phyloP scores from a whole-genome alignment of 2,888 invertebrate genomes.

The Hololepta plana region DNA sequence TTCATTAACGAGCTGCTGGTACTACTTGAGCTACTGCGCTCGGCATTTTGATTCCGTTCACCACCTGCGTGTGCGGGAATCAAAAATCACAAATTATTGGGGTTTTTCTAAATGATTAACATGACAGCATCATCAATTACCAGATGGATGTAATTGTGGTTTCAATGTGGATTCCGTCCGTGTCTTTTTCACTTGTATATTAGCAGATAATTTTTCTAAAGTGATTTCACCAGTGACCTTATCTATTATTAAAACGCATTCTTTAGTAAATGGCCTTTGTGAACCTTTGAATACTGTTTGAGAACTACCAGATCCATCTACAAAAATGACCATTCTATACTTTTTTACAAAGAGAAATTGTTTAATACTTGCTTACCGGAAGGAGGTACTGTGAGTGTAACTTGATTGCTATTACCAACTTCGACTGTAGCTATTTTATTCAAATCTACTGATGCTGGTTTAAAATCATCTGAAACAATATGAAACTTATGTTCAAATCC shows the following conservation, averaged over 20 bases:
- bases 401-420: conserved; percentile 76
- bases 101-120: background rate
- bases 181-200: conserved; percentile 86
- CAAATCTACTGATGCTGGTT: conserved; percentile 93
- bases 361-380: conserved; percentile 35
- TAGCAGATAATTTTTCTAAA: conserved; percentile 77
- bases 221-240: conserved; percentile 84
- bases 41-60: too few species aligned
- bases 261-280: conserved; percentile 78
- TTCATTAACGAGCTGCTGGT: too few species aligned
- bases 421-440: conserved; percentile 82
- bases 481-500: conserved; percentile 4
- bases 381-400: conserved; percentile 87
- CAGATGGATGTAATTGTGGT: conserved; percentile 18
- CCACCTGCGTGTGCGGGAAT: too few species aligned
- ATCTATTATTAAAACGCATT: conserved; percentile 90
- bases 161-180: conserved; percentile 36
- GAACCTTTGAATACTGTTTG: conserved; percentile 92
- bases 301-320: conserved; percentile 77
- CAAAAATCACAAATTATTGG: too few species aligned
- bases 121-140: conserved; percentile 13
- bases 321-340: conserved; percentile 10
- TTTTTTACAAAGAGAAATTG: background rate
- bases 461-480: conserved; percentile 77
- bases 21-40: too few species aligned